Evolutionary conservation across 2,888 invertebrate species (phyloP).

Genomic region (Sphaerophoria rueppellii): DNA sequence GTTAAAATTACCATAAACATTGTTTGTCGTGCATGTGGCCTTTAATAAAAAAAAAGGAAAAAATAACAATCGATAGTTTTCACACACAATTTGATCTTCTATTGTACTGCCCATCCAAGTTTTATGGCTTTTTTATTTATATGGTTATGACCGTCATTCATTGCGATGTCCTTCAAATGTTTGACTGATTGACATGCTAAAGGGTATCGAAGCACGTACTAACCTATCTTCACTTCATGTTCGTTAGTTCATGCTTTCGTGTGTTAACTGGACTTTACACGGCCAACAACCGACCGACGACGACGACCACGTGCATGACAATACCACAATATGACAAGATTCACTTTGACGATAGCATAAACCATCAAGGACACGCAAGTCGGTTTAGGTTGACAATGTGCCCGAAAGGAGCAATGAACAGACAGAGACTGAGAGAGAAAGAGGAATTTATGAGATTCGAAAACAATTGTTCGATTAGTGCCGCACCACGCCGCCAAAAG

Average conservation of each 20-base stretch:
- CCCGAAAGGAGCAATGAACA: background rate
- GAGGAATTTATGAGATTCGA: slow-evolving; percentile 23
- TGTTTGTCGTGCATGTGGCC: no score
- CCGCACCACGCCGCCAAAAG: background rate
- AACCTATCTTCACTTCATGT: background rate
- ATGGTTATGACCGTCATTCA: slow-evolving; percentile 33
- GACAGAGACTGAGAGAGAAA: background rate
- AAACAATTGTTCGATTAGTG: slow-evolving; percentile 32
- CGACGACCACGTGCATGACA: background rate
- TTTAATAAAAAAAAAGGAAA: background rate
- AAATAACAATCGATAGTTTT: slow-evolving; percentile 17
- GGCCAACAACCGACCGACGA: background rate
- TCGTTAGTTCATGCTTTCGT: background rate
- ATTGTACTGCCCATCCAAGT: slow-evolving; percentile 25
- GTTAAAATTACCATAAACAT: no score
- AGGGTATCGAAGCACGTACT: slow-evolving; percentile 12
- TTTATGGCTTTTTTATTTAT: slow-evolving; percentile 51
- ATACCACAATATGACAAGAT: slow-evolving; percentile 5
- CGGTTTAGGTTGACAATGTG: background rate
- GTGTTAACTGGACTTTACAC: background rate
- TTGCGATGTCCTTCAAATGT: slow-evolving; percentile 60
- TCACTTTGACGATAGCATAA: slow-evolving; percentile 23
- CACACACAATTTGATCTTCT: slow-evolving; percentile 39
- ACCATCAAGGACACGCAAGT: background rate
- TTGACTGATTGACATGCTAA: slow-evolving; percentile 42